Evolutionary conservation across 2,113 vertebrate species (phyloP), one percentile per base, ranked within the genome.

Genomic region (Oriolus oriolus): DNA sequence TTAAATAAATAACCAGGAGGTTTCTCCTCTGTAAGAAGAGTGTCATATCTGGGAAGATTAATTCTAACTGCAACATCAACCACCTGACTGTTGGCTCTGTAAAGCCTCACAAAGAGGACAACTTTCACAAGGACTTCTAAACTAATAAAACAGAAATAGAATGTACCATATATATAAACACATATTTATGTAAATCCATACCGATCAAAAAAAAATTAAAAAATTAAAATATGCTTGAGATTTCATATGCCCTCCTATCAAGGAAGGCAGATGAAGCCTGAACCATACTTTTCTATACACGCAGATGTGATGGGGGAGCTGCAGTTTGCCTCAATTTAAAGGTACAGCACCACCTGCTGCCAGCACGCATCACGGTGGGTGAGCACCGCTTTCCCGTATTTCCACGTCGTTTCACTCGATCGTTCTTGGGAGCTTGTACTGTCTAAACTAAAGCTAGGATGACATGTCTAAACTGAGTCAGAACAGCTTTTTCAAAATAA

Each of bases 301-400:
- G 5, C 15, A 24, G 20, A 5, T 4, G 14, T 1, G 21, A 10
- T 11, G 13, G 24, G 10, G 9, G 6, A 64, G 24, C 44, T 30
- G 66, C 45, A n/a, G 24, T 20, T 44, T 50, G 3, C 19, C 28
- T 37, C 52, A 60, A 44, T 81, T 93, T 89, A 57, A 91, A 92
- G 69, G 74, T 57, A 15, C 6, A 95, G 94, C 95, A 91, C 94
- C 93, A 94, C 77, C 91, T 89, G 71, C 94, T 94, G 95, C n/a
- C 85, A 27, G 45, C 35, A 31, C 42, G 4, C n/a, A 24, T 24
- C 31, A 4, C 19, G 13, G 13, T 47, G 70, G 5, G 7, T 2
- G 50, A 68, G 49, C 47, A 2, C 11, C 2, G 5, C 24, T 79
- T 14, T 7, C 8, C 19, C 1, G 3, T 8, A 2, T 2, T 22